Evolutionary conservation across 1,140 invertebrate species (phyloP).

Genomic region (Chlorops oryzae): DNA sequence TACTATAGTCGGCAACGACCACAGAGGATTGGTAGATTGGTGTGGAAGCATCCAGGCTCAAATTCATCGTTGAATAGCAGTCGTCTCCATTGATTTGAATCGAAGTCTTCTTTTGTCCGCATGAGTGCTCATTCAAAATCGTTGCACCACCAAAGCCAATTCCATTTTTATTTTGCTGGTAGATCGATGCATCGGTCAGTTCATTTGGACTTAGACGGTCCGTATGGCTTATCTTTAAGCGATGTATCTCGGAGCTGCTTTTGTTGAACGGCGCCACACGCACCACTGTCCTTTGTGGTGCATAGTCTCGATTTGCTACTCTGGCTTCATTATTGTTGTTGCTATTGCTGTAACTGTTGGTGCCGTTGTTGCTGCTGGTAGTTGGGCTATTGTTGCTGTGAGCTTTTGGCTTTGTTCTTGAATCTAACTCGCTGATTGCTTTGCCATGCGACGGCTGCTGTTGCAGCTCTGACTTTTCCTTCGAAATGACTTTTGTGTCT

Average conservation of each 20-base stretch:
- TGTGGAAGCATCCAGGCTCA: conserved; percentile 51
- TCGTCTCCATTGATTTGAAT: conserved; percentile 69
- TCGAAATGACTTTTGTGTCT: not conserved
- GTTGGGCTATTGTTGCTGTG: not conserved
- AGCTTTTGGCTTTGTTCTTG: conserved; percentile 26
- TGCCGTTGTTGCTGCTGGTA: conserved; percentile 5
- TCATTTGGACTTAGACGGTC: conserved; percentile 21
- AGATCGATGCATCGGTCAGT: not conserved
- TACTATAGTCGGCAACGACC: conserved; percentile 53
- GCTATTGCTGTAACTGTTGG: not conserved
- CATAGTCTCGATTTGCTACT: not conserved
- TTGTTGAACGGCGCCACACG: conserved; percentile 42
- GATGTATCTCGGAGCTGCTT: conserved; percentile 50
- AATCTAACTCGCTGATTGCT: conserved; percentile 6
- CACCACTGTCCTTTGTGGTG: conserved; percentile 33
- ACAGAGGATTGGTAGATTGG: conserved; percentile 63
- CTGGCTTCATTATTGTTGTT: conserved; percentile 10
- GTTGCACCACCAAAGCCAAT: not conserved
- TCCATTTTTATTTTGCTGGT: not conserved
- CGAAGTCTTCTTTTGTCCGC: conserved; percentile 61
- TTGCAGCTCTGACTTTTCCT: not conserved
- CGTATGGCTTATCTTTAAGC: conserved; percentile 54
- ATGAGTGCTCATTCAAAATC: conserved; percentile 1
- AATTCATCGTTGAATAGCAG: conserved; percentile 61
- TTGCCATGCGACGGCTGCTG: conserved; percentile 5